Conservation (phyloP, 2,888 invertebrate genomes). For the Agrochola litura region DNA sequence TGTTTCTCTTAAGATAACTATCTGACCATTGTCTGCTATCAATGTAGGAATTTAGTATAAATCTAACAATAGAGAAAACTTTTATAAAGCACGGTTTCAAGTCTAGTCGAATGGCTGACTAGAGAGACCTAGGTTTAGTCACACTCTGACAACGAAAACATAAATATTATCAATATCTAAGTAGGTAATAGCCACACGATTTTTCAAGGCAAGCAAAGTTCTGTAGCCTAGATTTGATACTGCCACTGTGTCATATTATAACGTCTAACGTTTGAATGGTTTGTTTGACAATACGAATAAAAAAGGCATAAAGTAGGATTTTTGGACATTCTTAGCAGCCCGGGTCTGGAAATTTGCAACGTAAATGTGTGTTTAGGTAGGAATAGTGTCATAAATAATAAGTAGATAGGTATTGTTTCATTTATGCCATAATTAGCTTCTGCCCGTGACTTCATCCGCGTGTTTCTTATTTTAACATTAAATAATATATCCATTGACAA, state of each 20-base stretch:
- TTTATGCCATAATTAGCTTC: background rate
- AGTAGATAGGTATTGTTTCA: background rate
- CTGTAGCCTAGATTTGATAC: slow-evolving; percentile 13
- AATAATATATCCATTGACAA: no score
- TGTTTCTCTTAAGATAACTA: slow-evolving; percentile 19
- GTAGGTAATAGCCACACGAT: background rate
- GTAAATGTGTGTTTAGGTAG: no score
- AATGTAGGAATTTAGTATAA: slow-evolving; percentile 7
- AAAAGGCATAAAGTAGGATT: background rate
- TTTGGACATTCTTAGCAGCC: background rate
- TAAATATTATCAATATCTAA: slow-evolving; percentile 27
- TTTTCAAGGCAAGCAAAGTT: slow-evolving; percentile 33
- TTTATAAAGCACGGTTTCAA: background rate
- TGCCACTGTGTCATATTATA: background rate
- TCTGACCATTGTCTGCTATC: slow-evolving; percentile 27
- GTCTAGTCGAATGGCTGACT: slow-evolving; percentile 9
- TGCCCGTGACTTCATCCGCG: no score
- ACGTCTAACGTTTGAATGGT: background rate
- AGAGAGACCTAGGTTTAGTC: background rate
- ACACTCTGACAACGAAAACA: slow-evolving; percentile 6
- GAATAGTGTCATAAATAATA: no score
- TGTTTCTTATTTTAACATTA: no score
- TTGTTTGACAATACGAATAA: background rate
- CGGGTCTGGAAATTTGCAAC: no score
- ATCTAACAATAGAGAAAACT: slow-evolving; percentile 28